phyloP scores from a whole-genome alignment of 2,797 vertebrate species.

The Jordanella pulchra region DNA sequence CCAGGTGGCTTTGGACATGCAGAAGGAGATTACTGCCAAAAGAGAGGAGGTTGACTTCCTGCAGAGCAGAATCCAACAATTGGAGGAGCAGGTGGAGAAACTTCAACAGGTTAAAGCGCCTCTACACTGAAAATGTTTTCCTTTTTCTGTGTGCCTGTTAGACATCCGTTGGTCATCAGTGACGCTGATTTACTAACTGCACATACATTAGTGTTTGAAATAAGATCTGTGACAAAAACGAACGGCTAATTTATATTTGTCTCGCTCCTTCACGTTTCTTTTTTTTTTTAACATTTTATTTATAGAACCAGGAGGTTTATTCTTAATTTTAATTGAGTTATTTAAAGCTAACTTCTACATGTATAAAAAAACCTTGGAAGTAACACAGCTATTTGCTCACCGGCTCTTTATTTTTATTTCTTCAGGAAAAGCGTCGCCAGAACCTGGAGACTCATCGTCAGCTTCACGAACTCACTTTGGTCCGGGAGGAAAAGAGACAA shows the following conservation, averaged over 20 bases:
- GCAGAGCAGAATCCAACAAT: conserved; percentile 83
- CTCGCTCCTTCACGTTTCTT: too few species aligned
- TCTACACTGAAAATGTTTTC: neutral
- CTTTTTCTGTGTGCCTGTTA: neutral
- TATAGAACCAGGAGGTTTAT: neutral
- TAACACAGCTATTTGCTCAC: neutral
- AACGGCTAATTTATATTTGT: neutral
- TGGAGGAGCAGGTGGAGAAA: conserved; percentile 82
- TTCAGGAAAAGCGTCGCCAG: conserved; percentile 82
- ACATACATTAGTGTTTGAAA: neutral
- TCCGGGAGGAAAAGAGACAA: conserved; percentile 79
- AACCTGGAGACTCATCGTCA: conserved; percentile 77
- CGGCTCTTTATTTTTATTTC: neutral
- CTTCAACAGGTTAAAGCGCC: conserved; percentile 77
- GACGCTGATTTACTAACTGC: neutral
- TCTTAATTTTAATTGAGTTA: neutral
- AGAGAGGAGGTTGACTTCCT: conserved; percentile 85
- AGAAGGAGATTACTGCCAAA: conserved; percentile 86
- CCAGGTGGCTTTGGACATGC: conserved; percentile 85
- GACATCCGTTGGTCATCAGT: neutral
- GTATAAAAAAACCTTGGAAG: neutral
- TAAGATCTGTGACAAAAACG: neutral
- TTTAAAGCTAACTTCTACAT: neutral
- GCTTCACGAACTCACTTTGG: conserved; percentile 70
- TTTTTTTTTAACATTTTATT: neutral